Evolutionary conservation across 2,797 vertebrate species (phyloP), one percentile per base, ranked within the genome.

Genomic region (Leptodactylus fallax): DNA sequence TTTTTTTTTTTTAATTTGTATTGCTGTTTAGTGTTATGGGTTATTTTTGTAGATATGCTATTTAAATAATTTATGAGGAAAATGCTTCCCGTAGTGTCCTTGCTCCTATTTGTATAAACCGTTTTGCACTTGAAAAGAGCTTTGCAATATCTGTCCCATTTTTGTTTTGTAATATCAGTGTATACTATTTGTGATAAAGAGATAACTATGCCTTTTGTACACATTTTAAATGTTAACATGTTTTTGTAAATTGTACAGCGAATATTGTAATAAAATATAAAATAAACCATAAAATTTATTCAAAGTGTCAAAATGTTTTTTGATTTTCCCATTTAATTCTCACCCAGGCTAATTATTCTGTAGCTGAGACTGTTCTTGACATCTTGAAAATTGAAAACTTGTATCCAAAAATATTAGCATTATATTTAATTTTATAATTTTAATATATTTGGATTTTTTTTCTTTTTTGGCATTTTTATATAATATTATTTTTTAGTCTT

Each of bases 21-120:
- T 96, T 96, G 96, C 94, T 94, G 93, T 96, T 97, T 89, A 89
- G 93, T 94, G 95, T 89, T 81, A 61, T 86, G 88, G 88, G 83
- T 97, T 51, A 93, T 95, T 94, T 74, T 97, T 99, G 96, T 99
- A 99, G 96, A 99, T 98, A 96, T 89, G 96, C 97, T 99, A 99
- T 99, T 99, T 99, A 99, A 99, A 96, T 99, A 99, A 99, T 98
- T 99, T 99, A 99, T 99, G 96, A 95, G 94, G 97, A 97, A 97
- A 96, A 95, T 36, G 95, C 95, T 96, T 96, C 96, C 96, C 95
- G 95, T 95, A 96, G 96, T 95, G 95, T 95, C 97, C 96, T 96
- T 96, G 94, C 96, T 98, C 98, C 96, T 98, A 96, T 98, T 95
- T 99, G 98, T 99, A 98, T 97, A 97, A 97, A 96, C 95, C 93